Evolutionary conservation across 2,797 vertebrate species (phyloP), one percentile per base, ranked within the genome.

Genomic region (Periophthalmus magnuspinnatus): DNA sequence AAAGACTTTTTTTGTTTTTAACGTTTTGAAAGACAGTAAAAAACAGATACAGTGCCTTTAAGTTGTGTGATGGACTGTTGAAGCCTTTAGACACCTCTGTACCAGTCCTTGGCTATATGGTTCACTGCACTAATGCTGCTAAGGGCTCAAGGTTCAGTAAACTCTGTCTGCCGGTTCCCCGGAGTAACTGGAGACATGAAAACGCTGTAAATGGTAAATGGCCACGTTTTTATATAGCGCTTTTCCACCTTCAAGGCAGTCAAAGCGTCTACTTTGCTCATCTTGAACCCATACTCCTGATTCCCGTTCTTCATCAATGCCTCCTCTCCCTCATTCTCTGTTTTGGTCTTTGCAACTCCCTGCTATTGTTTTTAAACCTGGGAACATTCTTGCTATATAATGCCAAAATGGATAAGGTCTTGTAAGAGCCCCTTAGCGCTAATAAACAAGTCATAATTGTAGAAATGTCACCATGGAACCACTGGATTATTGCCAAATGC

Each of bases 91-190:
- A 63, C 34, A 33, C 33, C 11, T 55, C 17, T 67, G 52, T 34
- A 22, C 28, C 24, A 71, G 48, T 60, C 59, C 65, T 55, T 78
- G 60, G 24, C 63, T 11, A 0, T 7, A 16, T 4, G 73, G 71
- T 80, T 82, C 56, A 65, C 64, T 50, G 47, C 22, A 65, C 74
- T 41, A 21, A 72, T 64, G 71, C 55, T 76, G 77, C 38, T 79
- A 68, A 65, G 6, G 28, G 0, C 75, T 75, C 77, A 86, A 78
- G 84, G 81, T 83, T 78, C 70, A 84, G 71, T 71, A 80, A 80
- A 85, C 73, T 67, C 69, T 76, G 58, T 67, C 65, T 70, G 64
- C n/a, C 67, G n/a, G 28, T 68, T 22, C 55, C 41, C 58, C 38
- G 22, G 36, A 76, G 65, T 22, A 73, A 71, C 62, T 55, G 34